A percentile compares a stretch with the other conserved stretches of the same genome.
Evolutionary conservation across 2,888 invertebrate species (phyloP).

Genomic region (Sarcophaga caerulescens): DNA sequence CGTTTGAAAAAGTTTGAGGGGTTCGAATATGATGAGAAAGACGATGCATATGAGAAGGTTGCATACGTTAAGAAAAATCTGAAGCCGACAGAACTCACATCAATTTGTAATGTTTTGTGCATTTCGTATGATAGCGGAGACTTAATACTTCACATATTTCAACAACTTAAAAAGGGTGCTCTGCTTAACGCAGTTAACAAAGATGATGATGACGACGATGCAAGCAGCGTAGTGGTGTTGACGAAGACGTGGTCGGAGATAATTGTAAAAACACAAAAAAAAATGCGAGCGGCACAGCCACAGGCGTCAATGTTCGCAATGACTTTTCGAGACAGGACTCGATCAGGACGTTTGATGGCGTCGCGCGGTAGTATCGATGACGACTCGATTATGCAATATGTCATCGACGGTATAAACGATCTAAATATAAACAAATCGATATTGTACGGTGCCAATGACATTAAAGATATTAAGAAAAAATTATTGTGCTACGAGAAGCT

Average conservation of each 20-base stretch:
- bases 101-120: slow-evolving; percentile 31
- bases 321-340: slow-evolving; percentile 57
- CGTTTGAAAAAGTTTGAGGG: slow-evolving; percentile 56
- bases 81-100: slow-evolving; percentile 24
- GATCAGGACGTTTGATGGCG: slow-evolving; percentile 67
- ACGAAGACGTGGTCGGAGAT: not conserved
- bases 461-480: slow-evolving; percentile 58
- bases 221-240: not conserved
- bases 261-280: slow-evolving; percentile 6
- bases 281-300: slow-evolving; percentile 6
- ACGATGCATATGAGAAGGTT: slow-evolving; percentile 36
- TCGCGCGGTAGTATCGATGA: slow-evolving; percentile 75
- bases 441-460: slow-evolving; percentile 57
- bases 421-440: slow-evolving; percentile 60
- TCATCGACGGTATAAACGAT: slow-evolving; percentile 68
- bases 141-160: slow-evolving; percentile 43
- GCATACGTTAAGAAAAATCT: slow-evolving; percentile 41
- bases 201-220: not conserved
- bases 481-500: slow-evolving; percentile 41
- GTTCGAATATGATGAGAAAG: slow-evolving; percentile 48
- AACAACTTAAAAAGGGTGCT: slow-evolving; percentile 30
- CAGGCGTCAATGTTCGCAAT: slow-evolving; percentile 32
- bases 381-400: slow-evolving; percentile 75
- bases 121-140: slow-evolving; percentile 28
- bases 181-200: slow-evolving; percentile 9